Evolutionary conservation across 1,140 invertebrate genomes (phyloP), one percentile per base, ranked within the genome.

Genomic region (Philaenus spumarius): DNA sequence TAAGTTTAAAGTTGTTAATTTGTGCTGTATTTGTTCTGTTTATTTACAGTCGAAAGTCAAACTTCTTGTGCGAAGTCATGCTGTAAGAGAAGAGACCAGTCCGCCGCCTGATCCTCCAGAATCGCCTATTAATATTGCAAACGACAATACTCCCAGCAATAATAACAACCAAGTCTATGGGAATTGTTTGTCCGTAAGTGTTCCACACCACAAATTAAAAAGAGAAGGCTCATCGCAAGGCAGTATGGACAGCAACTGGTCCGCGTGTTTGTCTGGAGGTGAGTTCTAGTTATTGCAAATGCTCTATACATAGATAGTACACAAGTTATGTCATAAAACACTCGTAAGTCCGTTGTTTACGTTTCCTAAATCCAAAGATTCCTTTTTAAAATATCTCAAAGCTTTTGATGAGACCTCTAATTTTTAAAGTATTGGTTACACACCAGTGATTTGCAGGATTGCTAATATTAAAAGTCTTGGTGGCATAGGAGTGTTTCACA

Each of bases 1-100:
- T n/a, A n/a, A n/a, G n/a, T n/a, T n/a, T n/a, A n/a, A n/a, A n/a
- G n/a, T n/a, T n/a, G n/a, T n/a, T n/a, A n/a, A n/a, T n/a, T n/a
- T n/a, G n/a, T n/a, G n/a, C n/a, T n/a, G n/a, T n/a, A n/a, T n/a
- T n/a, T n/a, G n/a, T 61, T 51, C 56, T 23, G 61, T 61, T 15
- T 48, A 69, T 65, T 67, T 62, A 22, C 63, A 87, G 81, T 68
- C 81, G 81, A 90, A 90, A 78, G 80, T 85, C 55, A 92, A 93
- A 77, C 79, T 90, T 69, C 76, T 93, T 63, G 87, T 90, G 22
- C 81, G 91, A 68, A 93, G 90, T 67, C 88, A 92, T 79, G 91
- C 91, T 59, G 87, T 94, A 76, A 81, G 87, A 68, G 91, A 93
- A 74, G 85, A 89, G 60, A 82, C 87, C 52, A 93, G 89, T 22